Percentiles rank a stretch among this genome's conserved stretches.
These are phyloP conservation scores for Mesembrinibis cayennensis DNA, from an alignment of 2,113 vertebrate species.

Conservation along the genomic window DNA sequence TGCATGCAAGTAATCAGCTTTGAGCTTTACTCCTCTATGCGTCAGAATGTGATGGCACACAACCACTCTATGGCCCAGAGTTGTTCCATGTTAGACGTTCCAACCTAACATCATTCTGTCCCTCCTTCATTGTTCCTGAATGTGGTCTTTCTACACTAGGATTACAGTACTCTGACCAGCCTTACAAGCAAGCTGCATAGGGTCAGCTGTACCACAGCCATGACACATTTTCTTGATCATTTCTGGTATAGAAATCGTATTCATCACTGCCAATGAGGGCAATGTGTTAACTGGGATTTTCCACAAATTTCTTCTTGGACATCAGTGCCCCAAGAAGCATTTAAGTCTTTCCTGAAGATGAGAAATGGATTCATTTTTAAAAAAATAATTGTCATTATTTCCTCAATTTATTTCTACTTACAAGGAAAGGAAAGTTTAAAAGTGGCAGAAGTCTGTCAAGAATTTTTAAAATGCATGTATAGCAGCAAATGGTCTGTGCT, in stretches of 20 bases:
- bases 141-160: not conserved
- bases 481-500: accelerated
- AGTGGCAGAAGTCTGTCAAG: not conserved
- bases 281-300: not conserved
- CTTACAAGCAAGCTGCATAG: not conserved
- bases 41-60: not conserved
- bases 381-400: not conserved
- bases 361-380: accelerated
- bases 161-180: not conserved
- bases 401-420: not conserved
- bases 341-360: not conserved
- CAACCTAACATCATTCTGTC: not conserved
- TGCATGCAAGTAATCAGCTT: not conserved
- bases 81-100: not conserved
- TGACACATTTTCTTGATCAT: not conserved
- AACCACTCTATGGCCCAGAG: accelerated
- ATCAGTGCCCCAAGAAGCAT: not conserved
- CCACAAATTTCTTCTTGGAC: not conserved
- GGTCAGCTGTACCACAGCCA: not conserved
- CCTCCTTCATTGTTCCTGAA: not conserved
- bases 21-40: not conserved
- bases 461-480: not conserved
- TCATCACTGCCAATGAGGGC: not conserved
- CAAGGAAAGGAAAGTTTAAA: not conserved
- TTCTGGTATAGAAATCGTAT: not conserved